Evolutionary conservation across 2,888 invertebrate genomes (phyloP), one percentile per base, ranked within the genome.

Genomic region (Galeopsomyia nigrocyanea): DNA sequence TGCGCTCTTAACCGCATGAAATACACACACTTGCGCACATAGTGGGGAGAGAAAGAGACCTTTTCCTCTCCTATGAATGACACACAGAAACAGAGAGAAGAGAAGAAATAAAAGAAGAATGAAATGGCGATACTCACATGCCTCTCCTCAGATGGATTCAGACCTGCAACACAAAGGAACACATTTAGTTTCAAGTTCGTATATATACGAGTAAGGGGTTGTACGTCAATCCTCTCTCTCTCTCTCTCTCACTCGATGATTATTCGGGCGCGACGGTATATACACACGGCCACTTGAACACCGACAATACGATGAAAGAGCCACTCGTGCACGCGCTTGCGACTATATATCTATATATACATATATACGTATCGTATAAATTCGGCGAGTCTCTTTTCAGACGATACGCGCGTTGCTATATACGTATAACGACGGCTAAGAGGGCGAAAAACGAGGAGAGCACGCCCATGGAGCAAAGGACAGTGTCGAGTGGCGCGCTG

Each of bases 81-180:
- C 68, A 67, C 61, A 31, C 39, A 39, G 16, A 47, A 39, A 55
- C 50, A 21, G 62, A 66, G 39, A 10, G 61, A 46, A 65, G 21
- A 39, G 19, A 47, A 64, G 31, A 60, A 61, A 64, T 51, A 51
- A 47, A 26, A 57, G 60, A 66, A 39, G 13, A 61, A 56, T 21
- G 10, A 39, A 68, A 62, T 2, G 22, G 47, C 9, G 63, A 78
- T 88, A 91, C 91, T 91, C 86, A 91, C 91, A 88, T 91, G 91
- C 88, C 91, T 88, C 86, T 91, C 91, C 83, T 91, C 91, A 21
- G 90, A 89, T 58, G 90, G 89, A 85, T 90, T 90, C 83, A 90
- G 87, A 85, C 90, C 90, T 90, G 89, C 64, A 87, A 85, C 81
- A 82, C 71, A 82, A 76, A 76, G 75, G 68, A 60, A 74, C 72